These are phyloP conservation scores for Bellardia pandia DNA, from an alignment of 2,888 invertebrate genomes.

Conservation along the genomic window DNA sequence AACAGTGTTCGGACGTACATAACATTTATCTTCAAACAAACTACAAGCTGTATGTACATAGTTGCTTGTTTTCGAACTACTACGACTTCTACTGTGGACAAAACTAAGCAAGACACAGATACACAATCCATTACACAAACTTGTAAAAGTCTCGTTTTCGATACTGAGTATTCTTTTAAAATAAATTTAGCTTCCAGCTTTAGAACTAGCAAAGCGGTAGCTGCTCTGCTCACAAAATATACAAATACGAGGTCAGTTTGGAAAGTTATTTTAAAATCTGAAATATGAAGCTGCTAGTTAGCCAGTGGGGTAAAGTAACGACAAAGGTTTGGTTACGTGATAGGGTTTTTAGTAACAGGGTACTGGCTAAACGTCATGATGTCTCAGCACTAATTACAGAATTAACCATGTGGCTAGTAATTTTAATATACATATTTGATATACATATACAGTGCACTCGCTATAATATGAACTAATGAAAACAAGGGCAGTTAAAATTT, in stretches of 20 bases:
- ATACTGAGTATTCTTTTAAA: constrained; percentile 11
- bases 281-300: too few species aligned
- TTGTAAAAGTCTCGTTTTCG: constrained; percentile 2
- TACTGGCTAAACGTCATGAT: too few species aligned
- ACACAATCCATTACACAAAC: not conserved
- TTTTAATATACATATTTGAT: too few species aligned
- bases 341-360: too few species aligned
- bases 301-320: too few species aligned
- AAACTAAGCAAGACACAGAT: not conserved
- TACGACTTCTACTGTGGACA: not conserved
- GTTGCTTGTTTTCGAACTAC: not conserved
- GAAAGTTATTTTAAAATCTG: not conserved
- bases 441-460: too few species aligned
- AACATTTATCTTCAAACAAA: not conserved
- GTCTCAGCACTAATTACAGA: too few species aligned
- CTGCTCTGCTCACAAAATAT: constrained; percentile 15
- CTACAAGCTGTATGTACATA: not conserved
- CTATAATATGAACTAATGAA: too few species aligned
- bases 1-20: too few species aligned
- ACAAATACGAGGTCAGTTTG: not conserved
- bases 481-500: too few species aligned
- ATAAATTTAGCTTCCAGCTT: constrained; percentile 52
- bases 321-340: too few species aligned
- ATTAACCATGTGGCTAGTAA: too few species aligned
- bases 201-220: constrained; percentile 46